These are phyloP conservation scores for Kradibia gibbosae DNA, from an alignment of 1,140 invertebrate genomes.

Conservation along the genomic window DNA sequence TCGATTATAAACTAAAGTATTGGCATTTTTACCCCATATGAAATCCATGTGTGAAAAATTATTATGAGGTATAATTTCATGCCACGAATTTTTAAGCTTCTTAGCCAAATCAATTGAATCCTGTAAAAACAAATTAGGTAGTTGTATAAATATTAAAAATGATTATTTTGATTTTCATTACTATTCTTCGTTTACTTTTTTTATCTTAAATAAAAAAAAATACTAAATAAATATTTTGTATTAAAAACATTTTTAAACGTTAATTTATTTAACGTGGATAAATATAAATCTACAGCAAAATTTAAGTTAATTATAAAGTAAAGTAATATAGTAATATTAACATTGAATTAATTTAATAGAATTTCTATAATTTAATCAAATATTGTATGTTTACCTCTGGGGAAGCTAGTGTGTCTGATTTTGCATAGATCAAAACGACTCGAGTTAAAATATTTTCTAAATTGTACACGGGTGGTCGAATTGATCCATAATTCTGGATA, in stretches of 20 bases:
- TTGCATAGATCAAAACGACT: slow-evolving; percentile 73
- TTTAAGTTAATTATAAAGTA: not conserved
- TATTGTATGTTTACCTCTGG: slow-evolving; percentile 35
- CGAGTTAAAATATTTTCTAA: slow-evolving; percentile 74
- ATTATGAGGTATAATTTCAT: slow-evolving; percentile 72
- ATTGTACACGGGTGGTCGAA: slow-evolving; percentile 74
- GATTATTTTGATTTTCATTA: too few relatives aligned
- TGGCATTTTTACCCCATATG: slow-evolving; percentile 76
- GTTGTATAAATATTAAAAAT: not conserved
- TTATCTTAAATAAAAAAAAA: not conserved
- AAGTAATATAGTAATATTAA: not conserved
- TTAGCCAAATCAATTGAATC: slow-evolving; percentile 58
- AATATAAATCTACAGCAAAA: not conserved
- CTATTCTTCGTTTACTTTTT: not conserved
- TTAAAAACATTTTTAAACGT: too few relatives aligned
- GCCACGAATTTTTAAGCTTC: slow-evolving; percentile 68
- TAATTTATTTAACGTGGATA: not conserved
- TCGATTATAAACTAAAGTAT: slow-evolving; percentile 73
- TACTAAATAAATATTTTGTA: not conserved
- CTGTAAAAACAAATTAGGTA: slow-evolving; percentile 47
- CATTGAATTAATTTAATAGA: not conserved
- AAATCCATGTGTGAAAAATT: slow-evolving; percentile 79
- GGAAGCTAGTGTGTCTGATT: slow-evolving; percentile 75
- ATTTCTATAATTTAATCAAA: not conserved
- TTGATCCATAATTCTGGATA: slow-evolving; percentile 70